Percentiles rank a stretch among this genome's conserved stretches.
phyloP scores from a whole-genome alignment of 1,140 invertebrate genomes.

The Diachasma alloeum region DNA sequence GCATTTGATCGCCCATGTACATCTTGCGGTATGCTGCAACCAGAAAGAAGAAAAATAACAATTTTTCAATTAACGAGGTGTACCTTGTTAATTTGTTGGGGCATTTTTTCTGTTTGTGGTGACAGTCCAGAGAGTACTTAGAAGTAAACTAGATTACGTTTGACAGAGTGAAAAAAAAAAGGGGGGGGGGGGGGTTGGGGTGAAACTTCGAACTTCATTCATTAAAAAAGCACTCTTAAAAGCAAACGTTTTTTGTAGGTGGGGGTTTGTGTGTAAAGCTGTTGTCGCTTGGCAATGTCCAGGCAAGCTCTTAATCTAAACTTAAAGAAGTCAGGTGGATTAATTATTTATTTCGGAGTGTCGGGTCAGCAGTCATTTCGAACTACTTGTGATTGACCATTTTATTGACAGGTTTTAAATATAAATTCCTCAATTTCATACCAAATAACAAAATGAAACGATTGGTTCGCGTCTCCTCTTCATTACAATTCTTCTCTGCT shows the following conservation, averaged over 20 bases:
- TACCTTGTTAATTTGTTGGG: not conserved
- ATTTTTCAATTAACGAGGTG: slow-evolving; percentile 16
- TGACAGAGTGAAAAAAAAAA: not conserved
- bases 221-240: slow-evolving; percentile 27
- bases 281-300: not conserved
- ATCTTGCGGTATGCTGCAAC: slow-evolving; percentile 64
- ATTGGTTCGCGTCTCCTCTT: too few species aligned
- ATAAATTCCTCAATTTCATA: too few species aligned
- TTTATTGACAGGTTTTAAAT: not conserved
- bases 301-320: slow-evolving; percentile 5
- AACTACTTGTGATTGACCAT: not conserved
- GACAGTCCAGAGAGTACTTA: not conserved
- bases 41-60: slow-evolving; percentile 44
- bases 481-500: too few species aligned
- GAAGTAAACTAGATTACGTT: not conserved
- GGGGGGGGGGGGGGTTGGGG: not conserved
- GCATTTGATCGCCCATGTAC: slow-evolving; percentile 63
- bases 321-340: not conserved
- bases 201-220: slow-evolving; percentile 28
- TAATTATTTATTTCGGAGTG: too few species aligned
- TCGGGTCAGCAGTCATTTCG: not conserved
- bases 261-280: not conserved
- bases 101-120: slow-evolving; percentile 1
- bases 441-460: too few species aligned
- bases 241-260: slow-evolving; percentile 14